Base-by-base conservation (phyloP, 2,113 vertebrate genomes). In the Danio rerio region DNA sequence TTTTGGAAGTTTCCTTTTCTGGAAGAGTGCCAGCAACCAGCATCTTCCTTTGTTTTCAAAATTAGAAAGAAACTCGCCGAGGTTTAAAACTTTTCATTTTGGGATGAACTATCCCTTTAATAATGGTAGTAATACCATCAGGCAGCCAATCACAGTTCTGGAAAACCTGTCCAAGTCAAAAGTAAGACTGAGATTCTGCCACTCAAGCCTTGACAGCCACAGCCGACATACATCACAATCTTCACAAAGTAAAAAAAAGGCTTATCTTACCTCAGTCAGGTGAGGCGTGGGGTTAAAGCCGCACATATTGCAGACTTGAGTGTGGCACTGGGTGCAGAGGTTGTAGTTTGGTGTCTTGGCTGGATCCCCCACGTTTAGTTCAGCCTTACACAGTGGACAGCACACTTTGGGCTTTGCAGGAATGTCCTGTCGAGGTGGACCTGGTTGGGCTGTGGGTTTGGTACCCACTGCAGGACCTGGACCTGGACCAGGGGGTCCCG, bases 211-310 rank as follows among this genome's bases (percentile, higher is more conserved):
- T 31, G 5, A 10, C 2, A 13, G 59, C 10, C 20, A 20, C 20
- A 61, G 5, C 2, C 31, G 31, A 31, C 31, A 31, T 31, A 31
- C 31, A 31, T 31, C 31, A 31, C 18, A 70, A 0, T 49, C 50
- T 52, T n/a, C 0, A 3, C 47, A 9, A 31, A 18, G n/a, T 16
- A 4, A 43, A 45, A 66, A 53, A 18, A 59, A 47, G 12, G 12
- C 18, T 50, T 1, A 4, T 71, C 96, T 96, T 98, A 99, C 98
- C 97, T 99, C 96, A 10, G 95, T 93, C 68, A 99, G 90, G 84
- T 99, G 97, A 81, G 98, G 98, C 0, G 96, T 96, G 16, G 98
- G 98, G 91, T 99, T 99, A 93, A 99, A 99, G 89, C 98, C 98
- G 84, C 98, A 99, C 93, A 97, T 93, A 92, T 97, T 98, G 96